Evolutionary conservation across 2,113 vertebrate genomes (phyloP).

Genomic region (Ia io): DNA sequence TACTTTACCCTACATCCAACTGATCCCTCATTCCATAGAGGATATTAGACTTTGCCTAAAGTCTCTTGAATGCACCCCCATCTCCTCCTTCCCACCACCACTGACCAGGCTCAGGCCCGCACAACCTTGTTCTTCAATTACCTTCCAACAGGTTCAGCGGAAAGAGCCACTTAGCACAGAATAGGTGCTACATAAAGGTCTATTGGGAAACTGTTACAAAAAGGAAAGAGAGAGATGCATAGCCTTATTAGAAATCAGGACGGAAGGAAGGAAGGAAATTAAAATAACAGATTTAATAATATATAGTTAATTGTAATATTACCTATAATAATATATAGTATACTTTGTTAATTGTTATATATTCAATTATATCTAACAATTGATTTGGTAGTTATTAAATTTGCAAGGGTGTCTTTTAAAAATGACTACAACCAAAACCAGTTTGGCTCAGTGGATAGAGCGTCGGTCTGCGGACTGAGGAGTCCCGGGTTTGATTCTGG

Average conservation of each 20-base stretch:
- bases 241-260: not conserved
- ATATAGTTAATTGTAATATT: not conserved
- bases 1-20: not conserved
- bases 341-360: not conserved
- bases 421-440: too few relatives aligned
- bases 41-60: not conserved
- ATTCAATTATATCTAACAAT: not conserved
- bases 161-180: not conserved
- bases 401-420: not conserved
- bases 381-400: slow-evolving; percentile 6
- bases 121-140: not conserved
- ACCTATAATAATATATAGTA: not conserved
- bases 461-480: too few relatives aligned
- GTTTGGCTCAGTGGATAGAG: too few relatives aligned
- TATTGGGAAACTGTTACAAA: not conserved
- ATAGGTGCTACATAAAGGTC: not conserved
- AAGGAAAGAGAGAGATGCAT: not conserved
- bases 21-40: not conserved
- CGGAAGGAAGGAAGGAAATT: not conserved
- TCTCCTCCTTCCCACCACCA: not conserved
- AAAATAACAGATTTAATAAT: not conserved
- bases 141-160: not conserved
- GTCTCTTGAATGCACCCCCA: not conserved
- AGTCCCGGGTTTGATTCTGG: too few relatives aligned
- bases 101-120: not conserved